Percentiles rank a stretch among this genome's conserved stretches.
Evolutionary conservation across 1,140 invertebrate genomes (phyloP).

Genomic region (Eciton burchellii): DNA sequence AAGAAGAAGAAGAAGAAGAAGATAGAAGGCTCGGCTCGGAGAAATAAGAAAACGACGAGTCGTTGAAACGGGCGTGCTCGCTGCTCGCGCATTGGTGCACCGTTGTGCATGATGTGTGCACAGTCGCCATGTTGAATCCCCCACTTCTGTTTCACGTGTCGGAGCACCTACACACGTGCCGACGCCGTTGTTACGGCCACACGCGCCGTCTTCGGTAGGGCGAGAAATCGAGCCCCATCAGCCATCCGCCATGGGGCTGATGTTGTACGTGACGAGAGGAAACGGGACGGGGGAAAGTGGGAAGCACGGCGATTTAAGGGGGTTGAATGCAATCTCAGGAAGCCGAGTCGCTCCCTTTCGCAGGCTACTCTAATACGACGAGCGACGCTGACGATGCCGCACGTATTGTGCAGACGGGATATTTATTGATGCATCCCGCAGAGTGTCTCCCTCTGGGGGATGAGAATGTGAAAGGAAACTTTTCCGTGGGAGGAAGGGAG

Average conservation of each 20-base stretch:
- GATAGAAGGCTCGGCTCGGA: slow-evolving; percentile 64
- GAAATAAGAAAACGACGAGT: slow-evolving; percentile 76
- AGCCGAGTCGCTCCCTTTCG: not conserved
- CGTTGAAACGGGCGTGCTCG: slow-evolving; percentile 79
- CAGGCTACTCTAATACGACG: slow-evolving; percentile 41
- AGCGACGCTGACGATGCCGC: not conserved
- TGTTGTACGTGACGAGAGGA: not conserved
- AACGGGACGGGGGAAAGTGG: not conserved
- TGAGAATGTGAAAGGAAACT: slow-evolving; percentile 39
- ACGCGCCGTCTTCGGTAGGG: slow-evolving; percentile 63
- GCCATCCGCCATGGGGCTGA: slow-evolving; percentile 61
- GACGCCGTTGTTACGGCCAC: slow-evolving; percentile 63
- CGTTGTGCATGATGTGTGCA: slow-evolving; percentile 78
- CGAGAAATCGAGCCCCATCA: slow-evolving; percentile 67
- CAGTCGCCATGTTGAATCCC: slow-evolving; percentile 84
- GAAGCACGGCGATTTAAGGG: slow-evolving; percentile 30
- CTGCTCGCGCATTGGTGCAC: slow-evolving; percentile 83
- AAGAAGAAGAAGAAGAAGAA: slow-evolving; percentile 67
- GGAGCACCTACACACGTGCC: slow-evolving; percentile 80
- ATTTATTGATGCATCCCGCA: slow-evolving; percentile 16
- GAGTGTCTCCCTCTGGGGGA: not conserved
- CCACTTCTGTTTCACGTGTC: slow-evolving; percentile 75
- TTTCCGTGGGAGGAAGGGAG: not conserved
- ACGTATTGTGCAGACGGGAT: not conserved
- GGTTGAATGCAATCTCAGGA: slow-evolving; percentile 43